Percentiles rank a stretch among this genome's conserved stretches.
These are phyloP conservation scores for Tichodroma muraria DNA, from an alignment of 2,113 vertebrate species.

Conservation along the genomic window DNA sequence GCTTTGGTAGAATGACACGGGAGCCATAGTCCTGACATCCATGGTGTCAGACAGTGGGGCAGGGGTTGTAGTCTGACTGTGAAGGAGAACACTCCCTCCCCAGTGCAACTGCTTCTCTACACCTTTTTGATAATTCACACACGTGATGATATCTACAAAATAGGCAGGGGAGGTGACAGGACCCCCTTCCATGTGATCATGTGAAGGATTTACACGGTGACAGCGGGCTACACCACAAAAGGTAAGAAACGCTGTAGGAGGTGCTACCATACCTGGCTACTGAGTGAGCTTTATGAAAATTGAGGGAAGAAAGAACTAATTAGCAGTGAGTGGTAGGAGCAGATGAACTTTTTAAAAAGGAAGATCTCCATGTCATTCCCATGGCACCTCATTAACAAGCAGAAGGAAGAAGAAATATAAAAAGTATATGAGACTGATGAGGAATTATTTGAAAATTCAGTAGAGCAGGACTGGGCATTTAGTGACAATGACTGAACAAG, in stretches of 20 bases:
- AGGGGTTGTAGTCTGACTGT: background rate
- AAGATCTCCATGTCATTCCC: background rate
- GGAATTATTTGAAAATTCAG: constrained; percentile 11
- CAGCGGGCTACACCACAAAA: fast-evolving
- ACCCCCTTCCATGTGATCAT: background rate
- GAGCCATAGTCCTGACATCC: background rate
- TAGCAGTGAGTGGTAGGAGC: background rate
- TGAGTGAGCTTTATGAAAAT: background rate
- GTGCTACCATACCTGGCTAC: background rate
- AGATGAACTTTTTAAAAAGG: background rate
- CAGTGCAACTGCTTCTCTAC: background rate
- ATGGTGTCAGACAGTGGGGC: background rate
- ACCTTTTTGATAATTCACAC: background rate
- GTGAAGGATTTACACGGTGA: background rate
- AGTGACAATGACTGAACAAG: background rate
- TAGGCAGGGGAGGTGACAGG: background rate
- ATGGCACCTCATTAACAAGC: background rate
- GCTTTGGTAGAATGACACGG: fast-evolving
- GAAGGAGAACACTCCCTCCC: background rate
- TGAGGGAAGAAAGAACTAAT: background rate
- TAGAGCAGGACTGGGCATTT: background rate
- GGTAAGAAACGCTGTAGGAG: background rate
- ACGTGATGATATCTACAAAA: background rate
- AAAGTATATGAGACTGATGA: background rate
- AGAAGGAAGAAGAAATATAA: background rate